Evolutionary conservation across 2,888 invertebrate genomes (phyloP).

Genomic region (Drosophila nigricruria): DNA sequence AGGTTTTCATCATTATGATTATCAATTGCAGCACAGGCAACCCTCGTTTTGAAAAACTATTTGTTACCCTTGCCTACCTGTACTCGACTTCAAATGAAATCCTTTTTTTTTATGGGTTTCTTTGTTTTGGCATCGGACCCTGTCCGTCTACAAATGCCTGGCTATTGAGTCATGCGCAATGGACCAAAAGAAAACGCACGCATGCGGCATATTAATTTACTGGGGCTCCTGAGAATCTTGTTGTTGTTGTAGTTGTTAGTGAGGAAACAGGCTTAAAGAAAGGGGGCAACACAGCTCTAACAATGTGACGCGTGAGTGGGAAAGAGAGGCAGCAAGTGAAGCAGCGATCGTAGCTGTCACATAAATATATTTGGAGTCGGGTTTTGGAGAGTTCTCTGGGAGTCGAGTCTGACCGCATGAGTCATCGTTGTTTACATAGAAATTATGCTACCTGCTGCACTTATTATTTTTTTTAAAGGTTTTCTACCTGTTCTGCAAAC

Average conservation of each 20-base stretch:
- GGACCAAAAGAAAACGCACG: slow-evolving; percentile 74
- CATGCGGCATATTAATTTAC: slow-evolving; percentile 73
- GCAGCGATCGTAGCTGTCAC: slow-evolving; percentile 58
- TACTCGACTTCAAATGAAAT: slow-evolving; percentile 36
- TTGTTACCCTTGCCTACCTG: slow-evolving; percentile 41
- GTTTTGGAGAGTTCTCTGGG: slow-evolving; percentile 47
- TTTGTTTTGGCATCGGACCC: slow-evolving; percentile 54
- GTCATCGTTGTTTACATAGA: slow-evolving; percentile 73
- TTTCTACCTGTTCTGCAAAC: slow-evolving; percentile 35
- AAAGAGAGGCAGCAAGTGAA: slow-evolving; percentile 14
- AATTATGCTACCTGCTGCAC: slow-evolving; percentile 78
- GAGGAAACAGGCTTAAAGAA: slow-evolving; percentile 58
- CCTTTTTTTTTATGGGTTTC: slow-evolving; percentile 26
- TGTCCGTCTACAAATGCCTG: slow-evolving; percentile 57
- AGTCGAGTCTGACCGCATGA: slow-evolving; percentile 39
- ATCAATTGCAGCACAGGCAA: slow-evolving; percentile 2
- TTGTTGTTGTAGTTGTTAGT: slow-evolving; percentile 32
- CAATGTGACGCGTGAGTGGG: slow-evolving; percentile 19
- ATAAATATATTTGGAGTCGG: slow-evolving; percentile 48
- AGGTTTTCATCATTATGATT: slow-evolving; percentile 17
- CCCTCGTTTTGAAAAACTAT: slow-evolving; percentile 7
- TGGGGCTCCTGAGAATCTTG: slow-evolving; percentile 35
- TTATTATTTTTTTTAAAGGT: slow-evolving; percentile 3
- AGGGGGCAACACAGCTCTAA: slow-evolving; percentile 17
- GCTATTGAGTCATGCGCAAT: slow-evolving; percentile 71